Evolutionary conservation across 2,113 vertebrate genomes (phyloP).

Genomic region (Semicossyphus pulcher): DNA sequence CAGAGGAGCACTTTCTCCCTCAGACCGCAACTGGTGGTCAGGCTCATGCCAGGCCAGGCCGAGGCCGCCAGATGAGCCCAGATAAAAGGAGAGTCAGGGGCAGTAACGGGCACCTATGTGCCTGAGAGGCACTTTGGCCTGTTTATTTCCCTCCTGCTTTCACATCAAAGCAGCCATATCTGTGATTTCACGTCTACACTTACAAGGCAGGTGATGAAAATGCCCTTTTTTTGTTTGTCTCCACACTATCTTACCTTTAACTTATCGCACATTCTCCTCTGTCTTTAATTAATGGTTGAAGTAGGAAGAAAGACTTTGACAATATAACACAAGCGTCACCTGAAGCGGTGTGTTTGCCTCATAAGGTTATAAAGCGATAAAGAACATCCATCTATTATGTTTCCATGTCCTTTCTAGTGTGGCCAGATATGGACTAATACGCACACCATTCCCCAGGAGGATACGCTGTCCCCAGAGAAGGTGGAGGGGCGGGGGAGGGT

Average conservation of each 20-base stretch:
- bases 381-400: constrained; percentile 76
- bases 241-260: constrained; percentile 21
- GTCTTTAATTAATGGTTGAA: constrained; percentile 23
- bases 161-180: constrained; percentile 3
- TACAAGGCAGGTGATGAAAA: constrained; percentile 23
- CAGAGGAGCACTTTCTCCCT: constrained; percentile 74
- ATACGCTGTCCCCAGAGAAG: constrained; percentile 67
- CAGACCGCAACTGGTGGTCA: constrained; percentile 80
- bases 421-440: constrained; percentile 79
- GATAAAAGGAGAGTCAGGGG: constrained; percentile 64
- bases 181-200: constrained; percentile 28
- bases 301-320: constrained; percentile 32
- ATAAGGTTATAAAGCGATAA: constrained; percentile 55
- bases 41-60: constrained; percentile 74
- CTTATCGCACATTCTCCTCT: neutral
- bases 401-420: constrained; percentile 76
- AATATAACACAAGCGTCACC: constrained; percentile 31
- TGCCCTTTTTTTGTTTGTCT: constrained; percentile 3
- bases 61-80: constrained; percentile 79
- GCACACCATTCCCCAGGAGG: constrained; percentile 71
- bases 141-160: constrained; percentile 44
- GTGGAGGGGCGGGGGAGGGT: constrained; percentile 21
- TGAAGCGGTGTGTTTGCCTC: constrained; percentile 20
- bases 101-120: constrained; percentile 53
- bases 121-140: constrained; percentile 57